A percentile compares a stretch with the other conserved stretches of the same genome.
Evolutionary conservation across 2,888 invertebrate species (phyloP).

Genomic region (Hydrotaea diabolus): DNA sequence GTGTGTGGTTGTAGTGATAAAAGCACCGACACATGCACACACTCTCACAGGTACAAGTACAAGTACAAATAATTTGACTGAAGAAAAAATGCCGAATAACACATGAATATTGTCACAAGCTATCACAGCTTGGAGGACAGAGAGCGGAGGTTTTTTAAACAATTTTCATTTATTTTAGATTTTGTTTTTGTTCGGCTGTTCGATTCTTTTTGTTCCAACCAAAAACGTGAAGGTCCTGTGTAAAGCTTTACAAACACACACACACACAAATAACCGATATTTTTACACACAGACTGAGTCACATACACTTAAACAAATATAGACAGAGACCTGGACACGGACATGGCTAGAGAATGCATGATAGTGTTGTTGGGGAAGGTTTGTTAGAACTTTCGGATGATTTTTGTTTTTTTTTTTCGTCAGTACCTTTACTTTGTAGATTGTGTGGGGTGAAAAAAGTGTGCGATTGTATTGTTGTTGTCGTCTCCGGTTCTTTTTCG

Average conservation of each 20-base stretch:
- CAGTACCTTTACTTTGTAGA: background rate
- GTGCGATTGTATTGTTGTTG: background rate
- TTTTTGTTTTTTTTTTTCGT: constrained; percentile 1
- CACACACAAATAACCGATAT: background rate
- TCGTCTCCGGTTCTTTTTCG: background rate
- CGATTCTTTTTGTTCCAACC: background rate
- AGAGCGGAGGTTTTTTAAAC: background rate
- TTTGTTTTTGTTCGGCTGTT: background rate
- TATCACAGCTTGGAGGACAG: background rate
- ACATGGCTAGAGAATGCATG: background rate
- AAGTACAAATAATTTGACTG: background rate
- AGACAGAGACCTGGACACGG: background rate
- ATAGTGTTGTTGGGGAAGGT: constrained; percentile 25
- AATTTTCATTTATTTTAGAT: background rate
- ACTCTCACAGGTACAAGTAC: background rate
- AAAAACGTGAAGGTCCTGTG: background rate
- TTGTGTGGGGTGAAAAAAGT: background rate
- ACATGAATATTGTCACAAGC: background rate
- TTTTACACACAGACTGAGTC: background rate
- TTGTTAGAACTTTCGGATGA: constrained; percentile 9
- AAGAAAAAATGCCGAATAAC: background rate
- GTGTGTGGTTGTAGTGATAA: background rate
- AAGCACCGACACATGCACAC: background rate
- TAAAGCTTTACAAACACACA: too few species aligned
- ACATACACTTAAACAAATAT: background rate